Base-by-base conservation (phyloP, 2,888 invertebrate genomes). In the Tachina grossa region DNA sequence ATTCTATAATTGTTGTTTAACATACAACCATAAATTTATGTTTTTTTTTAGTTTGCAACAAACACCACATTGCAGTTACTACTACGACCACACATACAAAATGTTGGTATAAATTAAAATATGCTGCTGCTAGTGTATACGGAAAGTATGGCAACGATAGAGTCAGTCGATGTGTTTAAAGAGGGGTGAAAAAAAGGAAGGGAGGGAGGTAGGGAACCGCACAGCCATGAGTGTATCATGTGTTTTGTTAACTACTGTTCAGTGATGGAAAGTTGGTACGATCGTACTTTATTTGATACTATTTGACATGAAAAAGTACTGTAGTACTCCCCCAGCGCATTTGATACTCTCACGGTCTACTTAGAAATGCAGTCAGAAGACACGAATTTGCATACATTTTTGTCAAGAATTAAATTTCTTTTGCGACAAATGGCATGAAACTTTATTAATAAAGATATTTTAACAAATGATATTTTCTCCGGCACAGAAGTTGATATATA, bases 191-290 rank as follows among this genome's bases (percentile, higher is more conserved):
- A 8, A 39, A 47, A 6, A 49, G 61, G 6, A 41, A 8, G 39
- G 1, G 22, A 4, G 4, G 49, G 61, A 10, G 22, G 5, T 0
- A 13, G n/a, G 9, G 16, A 43, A 57, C 22, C 9, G 22, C 10
- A 13, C 31, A 57, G 19, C 16, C 31, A 31, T 31, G 31, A 16
- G 59, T 65, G 68, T 78, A 83, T 83, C 78, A 78, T 83, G 59
- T 83, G 83, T 83, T 78, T 72, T 61, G 66, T 78, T 83, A 78
- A 83, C 78, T 83, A 59, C 61, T n/a, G n/a, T n/a, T n/a, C n/a
- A n/a, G n/a, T n/a, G n/a, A n/a, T n/a, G n/a, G n/a, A n/a, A n/a
- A n/a, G n/a, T n/a, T n/a, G n/a, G n/a, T n/a, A n/a, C n/a, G n/a
- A n/a, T n/a, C n/a, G n/a, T n/a, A n/a, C n/a, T n/a, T n/a, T n/a